These are phyloP conservation scores for Amaurobius ferox DNA, from an alignment of 2,888 invertebrate species.

Conservation along the genomic window DNA sequence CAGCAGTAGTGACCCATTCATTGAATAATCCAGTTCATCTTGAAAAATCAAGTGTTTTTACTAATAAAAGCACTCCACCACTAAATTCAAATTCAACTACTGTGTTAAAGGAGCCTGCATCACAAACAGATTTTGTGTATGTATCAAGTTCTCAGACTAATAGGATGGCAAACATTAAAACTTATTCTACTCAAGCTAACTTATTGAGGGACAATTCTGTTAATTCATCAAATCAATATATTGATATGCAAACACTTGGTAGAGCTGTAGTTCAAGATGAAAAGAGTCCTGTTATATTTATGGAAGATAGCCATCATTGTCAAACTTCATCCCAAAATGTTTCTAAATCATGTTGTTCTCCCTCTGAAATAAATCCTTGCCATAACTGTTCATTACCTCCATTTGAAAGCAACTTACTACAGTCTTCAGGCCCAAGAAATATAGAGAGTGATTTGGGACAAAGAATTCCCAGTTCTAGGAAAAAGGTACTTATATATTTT, in stretches of 20 bases:
- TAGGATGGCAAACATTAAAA: background rate
- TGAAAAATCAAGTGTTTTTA: background rate
- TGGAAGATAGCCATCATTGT: background rate
- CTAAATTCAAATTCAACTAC: background rate
- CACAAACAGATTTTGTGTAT: background rate
- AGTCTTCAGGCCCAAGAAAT: background rate
- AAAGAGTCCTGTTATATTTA: background rate
- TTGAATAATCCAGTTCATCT: background rate
- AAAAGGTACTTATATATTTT: background rate
- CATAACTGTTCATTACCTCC: constrained; percentile 23
- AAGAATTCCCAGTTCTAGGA: background rate
- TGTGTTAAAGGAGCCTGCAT: background rate
- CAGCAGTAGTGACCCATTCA: background rate
- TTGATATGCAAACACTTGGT: background rate
- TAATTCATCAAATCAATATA: background rate
- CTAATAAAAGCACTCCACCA: background rate
- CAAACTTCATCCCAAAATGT: background rate
- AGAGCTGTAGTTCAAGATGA: background rate
- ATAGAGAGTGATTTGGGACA: background rate
- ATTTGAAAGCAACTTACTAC: background rate
- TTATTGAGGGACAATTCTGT: background rate
- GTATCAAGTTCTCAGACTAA: background rate
- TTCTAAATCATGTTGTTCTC: constrained; percentile 28
- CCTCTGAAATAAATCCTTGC: constrained; percentile 47
- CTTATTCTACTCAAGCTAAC: background rate